Evolutionary conservation across 2,113 vertebrate genomes (phyloP).

Genomic region (Toxotes chatareus): DNA sequence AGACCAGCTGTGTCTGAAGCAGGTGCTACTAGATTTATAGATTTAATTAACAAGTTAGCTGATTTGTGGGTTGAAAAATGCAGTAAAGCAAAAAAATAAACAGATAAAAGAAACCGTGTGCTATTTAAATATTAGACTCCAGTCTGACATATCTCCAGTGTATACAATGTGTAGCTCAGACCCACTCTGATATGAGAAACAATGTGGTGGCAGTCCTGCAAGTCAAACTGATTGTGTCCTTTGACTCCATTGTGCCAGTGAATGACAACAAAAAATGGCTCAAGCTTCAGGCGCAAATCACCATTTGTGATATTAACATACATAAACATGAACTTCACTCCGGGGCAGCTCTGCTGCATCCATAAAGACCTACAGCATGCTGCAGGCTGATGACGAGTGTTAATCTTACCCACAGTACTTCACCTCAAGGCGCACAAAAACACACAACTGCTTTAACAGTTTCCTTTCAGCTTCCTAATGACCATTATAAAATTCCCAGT

Average conservation of each 20-base stretch:
- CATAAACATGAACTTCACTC: conserved; percentile 55
- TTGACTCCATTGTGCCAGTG: conserved; percentile 24
- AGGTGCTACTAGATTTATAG: not conserved
- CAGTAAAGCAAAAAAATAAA: too few species aligned
- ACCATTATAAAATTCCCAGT: not conserved
- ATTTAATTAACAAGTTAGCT: not conserved
- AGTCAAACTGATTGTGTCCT: conserved; percentile 18
- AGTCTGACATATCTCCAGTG: not conserved
- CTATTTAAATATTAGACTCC: not conserved
- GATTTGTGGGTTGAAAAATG: too few species aligned
- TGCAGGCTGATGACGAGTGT: conserved; percentile 32
- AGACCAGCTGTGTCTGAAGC: not conserved
- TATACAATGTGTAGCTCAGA: not conserved
- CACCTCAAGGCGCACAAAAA: not conserved
- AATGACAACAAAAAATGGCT: conserved; percentile 28
- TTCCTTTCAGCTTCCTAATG: not conserved
- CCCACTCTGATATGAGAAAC: not conserved
- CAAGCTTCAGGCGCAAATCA: conserved; percentile 43
- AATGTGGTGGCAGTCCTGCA: not conserved
- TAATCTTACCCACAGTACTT: conserved; percentile 9
- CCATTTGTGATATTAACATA: conserved; percentile 52
- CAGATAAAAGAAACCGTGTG: too few species aligned
- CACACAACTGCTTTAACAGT: not conserved
- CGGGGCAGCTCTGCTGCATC: conserved; percentile 27
- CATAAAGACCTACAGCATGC: conserved; percentile 15